phyloP scores from a whole-genome alignment of 2,113 vertebrate species.

The Tapirus terrestris region DNA sequence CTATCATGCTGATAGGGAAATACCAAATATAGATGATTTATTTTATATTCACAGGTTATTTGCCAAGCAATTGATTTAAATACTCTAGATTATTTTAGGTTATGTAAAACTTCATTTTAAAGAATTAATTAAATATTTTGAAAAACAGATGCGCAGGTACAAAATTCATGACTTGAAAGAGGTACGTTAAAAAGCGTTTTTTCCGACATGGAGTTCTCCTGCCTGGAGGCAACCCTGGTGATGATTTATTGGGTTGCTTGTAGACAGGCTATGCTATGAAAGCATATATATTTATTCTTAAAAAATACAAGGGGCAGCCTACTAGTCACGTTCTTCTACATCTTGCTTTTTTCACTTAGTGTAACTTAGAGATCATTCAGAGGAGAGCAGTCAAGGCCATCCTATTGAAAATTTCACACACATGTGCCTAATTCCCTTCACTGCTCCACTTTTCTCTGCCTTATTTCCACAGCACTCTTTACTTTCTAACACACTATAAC shows the following conservation, averaged over 20 bases:
- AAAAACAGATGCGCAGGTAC: background rate
- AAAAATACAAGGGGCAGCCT: background rate
- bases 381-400: background rate
- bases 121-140: background rate
- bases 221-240: background rate
- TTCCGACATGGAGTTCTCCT: background rate
- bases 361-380: background rate
- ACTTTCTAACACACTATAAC: background rate
- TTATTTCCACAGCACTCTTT: background rate
- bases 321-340: background rate
- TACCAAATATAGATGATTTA: background rate
- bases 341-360: background rate
- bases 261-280: background rate
- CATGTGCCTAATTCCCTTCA: rapidly evolving
- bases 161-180: slow-evolving; percentile 20
- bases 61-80: slow-evolving; percentile 1
- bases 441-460: background rate
- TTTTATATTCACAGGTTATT: slow-evolving; percentile 8
- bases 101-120: background rate
- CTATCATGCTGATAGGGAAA: background rate
- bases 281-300: background rate
- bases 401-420: background rate
- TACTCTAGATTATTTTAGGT: background rate
- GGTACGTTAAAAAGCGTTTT: background rate
- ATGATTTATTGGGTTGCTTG: background rate